Base-by-base conservation (phyloP, 2,797 vertebrate genomes). In the Champsocephalus esox region DNA sequence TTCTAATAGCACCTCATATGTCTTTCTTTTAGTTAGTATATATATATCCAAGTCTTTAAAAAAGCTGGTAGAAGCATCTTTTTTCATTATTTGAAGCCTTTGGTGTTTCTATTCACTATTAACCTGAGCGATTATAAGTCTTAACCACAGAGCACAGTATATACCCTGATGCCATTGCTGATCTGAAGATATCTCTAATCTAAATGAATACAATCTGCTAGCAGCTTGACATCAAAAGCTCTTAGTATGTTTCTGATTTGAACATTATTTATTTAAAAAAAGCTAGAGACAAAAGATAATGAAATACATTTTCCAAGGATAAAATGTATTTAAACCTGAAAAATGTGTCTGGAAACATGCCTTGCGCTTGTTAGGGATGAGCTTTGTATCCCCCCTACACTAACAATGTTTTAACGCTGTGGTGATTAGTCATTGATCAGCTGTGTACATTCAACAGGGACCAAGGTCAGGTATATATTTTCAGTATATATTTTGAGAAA, bases 391-490 rank as follows among this genome's bases (percentile, higher is more conserved):
- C 11, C 13, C 49, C 55, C 55, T 60, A 62, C 9, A 58, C 46
- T 61, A 54, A 84, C 65, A 58, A 34, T 64, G 44, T 82, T 71
- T 70, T 70, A 41, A 45, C 64, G 5, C 71, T 32, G 79, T 71
- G 14, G 83, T 83, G 78, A 50, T 83, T 75, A 14, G 64, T 54
- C 82, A 67, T 87, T 65, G 57, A 79, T 81, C 70, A 70, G 69
- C 83, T 84, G 66, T 85, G 70, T 87, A 81, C 81, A 80, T 89
- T 77, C 66, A 93, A 91, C 85, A 81, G 89, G 94, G 93, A 94
- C 94, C 94, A 95, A 92, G 87, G 91, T 94, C 90, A 92, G 90
- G 91, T 93, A 92, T 94, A 87, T 94, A 87, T 93, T 94, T 85
- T 89, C 84, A 57, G 66, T 87, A 90, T 92, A 92, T 93, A 92